Percentiles rank a stretch among this genome's conserved stretches.
Conservation (phyloP, 2,113 vertebrate genomes). For the Lynx canadensis region DNA sequence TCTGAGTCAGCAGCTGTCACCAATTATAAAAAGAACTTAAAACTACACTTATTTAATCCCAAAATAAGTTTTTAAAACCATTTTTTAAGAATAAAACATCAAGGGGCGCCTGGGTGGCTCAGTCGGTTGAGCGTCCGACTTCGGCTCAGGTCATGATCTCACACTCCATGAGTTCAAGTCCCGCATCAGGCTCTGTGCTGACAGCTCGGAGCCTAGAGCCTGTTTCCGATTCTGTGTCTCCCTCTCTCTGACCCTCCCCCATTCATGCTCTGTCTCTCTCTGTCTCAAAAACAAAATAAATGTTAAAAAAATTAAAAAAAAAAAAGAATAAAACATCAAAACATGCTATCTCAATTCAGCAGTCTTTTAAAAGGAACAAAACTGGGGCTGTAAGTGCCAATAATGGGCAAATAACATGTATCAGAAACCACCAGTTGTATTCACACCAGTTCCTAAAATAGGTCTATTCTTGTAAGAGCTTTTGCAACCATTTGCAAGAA, state of each 20-base stretch:
- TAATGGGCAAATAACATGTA: constrained; percentile 3
- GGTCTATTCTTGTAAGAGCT: constrained; percentile 27
- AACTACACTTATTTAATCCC: constrained; percentile 44
- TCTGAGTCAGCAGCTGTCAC: not conserved
- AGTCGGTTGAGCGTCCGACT: too few species aligned
- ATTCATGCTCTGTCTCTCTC: too few species aligned
- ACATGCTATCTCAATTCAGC: not conserved
- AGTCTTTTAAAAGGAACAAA: constrained; percentile 3
- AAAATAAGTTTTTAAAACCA: constrained; percentile 21
- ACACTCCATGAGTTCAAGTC: rapidly evolving
- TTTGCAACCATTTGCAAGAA: constrained; percentile 30
- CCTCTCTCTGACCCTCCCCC: too few species aligned
- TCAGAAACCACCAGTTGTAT: not conserved
- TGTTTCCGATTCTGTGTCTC: too few species aligned
- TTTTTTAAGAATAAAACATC: not conserved
- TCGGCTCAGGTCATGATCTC: too few species aligned
- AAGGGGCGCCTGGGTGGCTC: too few species aligned
- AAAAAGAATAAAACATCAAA: not conserved
- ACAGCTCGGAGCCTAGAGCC: too few species aligned
- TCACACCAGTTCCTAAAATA: constrained; percentile 26
- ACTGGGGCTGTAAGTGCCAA: not conserved
- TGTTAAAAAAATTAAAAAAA: too few species aligned
- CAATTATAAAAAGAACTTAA: constrained; percentile 26
- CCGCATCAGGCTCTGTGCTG: too few species aligned
- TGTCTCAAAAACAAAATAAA: too few species aligned